Percentiles rank a stretch among this genome's conserved stretches.
Evolutionary conservation across 2,113 vertebrate genomes (phyloP).

Genomic region (Xenopus borealis): DNA sequence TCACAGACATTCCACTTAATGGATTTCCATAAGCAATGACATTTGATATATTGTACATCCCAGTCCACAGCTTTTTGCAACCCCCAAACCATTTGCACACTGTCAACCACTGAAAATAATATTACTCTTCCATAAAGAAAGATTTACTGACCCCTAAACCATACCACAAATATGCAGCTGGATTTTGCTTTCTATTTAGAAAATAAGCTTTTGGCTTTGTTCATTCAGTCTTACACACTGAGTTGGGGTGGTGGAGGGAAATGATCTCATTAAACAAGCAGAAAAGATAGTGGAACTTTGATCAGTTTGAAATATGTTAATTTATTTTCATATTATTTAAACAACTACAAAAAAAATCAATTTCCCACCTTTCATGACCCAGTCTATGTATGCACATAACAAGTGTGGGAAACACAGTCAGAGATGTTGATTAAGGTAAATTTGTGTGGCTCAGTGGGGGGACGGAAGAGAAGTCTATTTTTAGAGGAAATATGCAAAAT

Average conservation of each 20-base stretch:
- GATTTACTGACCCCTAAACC: constrained; percentile 3
- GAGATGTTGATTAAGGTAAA: constrained; percentile 47
- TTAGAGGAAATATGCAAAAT: constrained; percentile 45
- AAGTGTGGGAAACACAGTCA: constrained; percentile 44
- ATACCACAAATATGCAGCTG: not conserved
- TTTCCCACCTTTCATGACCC: constrained; percentile 36
- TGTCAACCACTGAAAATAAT: no score
- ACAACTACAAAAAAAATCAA: constrained; percentile 29
- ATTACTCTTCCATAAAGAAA: no score
- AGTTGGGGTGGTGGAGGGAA: not conserved
- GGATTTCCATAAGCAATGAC: not conserved
- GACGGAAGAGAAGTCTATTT: constrained; percentile 44
- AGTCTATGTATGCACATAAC: constrained; percentile 41
- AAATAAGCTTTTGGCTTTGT: constrained; percentile 10
- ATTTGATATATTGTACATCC: no score
- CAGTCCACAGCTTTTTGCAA: no score
- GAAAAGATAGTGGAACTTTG: not conserved
- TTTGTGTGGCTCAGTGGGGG: constrained; percentile 38
- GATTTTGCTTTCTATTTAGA: constrained; percentile 13
- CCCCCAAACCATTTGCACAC: not conserved
- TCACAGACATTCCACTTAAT: not conserved
- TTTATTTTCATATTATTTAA: no score
- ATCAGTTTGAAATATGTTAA: constrained; percentile 28
- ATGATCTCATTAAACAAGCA: constrained; percentile 19
- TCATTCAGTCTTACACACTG: not conserved